Percentiles rank a stretch among this genome's conserved stretches.
Conservation (phyloP, 1,140 invertebrate species). For the Nasonia longicornis region DNA sequence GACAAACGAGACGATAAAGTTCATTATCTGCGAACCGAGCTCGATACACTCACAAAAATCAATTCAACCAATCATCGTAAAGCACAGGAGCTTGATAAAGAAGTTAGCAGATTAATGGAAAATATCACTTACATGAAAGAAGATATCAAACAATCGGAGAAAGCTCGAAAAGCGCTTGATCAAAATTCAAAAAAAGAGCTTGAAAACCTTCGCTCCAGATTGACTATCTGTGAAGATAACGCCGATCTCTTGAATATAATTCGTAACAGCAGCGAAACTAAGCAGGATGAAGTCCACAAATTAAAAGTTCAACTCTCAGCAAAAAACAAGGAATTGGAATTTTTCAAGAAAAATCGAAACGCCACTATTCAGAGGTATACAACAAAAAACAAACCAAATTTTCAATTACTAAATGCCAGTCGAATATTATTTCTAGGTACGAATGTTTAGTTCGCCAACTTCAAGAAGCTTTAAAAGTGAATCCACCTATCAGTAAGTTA, state of each 20-base stretch:
- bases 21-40: slow-evolving; percentile 48
- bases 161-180: slow-evolving; percentile 52
- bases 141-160: slow-evolving; percentile 51
- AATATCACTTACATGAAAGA: slow-evolving; percentile 51
- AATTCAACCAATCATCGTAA: slow-evolving; percentile 52
- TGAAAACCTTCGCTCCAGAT: slow-evolving; percentile 48
- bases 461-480: slow-evolving; percentile 29
- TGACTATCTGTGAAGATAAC: slow-evolving; percentile 54
- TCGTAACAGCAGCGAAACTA: slow-evolving; percentile 48
- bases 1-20: slow-evolving; percentile 54
- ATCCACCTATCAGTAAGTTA: not conserved
- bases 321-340: slow-evolving; percentile 52
- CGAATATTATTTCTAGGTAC: slow-evolving; percentile 43
- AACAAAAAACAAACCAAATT: not conserved
- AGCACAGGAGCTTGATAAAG: slow-evolving; percentile 49
- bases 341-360: slow-evolving; percentile 54
- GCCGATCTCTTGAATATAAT: slow-evolving; percentile 52
- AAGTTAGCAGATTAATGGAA: slow-evolving; percentile 49
- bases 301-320: slow-evolving; percentile 53
- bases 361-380: slow-evolving; percentile 53
- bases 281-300: slow-evolving; percentile 49
- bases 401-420: not conserved
- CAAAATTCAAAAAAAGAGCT: slow-evolving; percentile 51
- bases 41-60: slow-evolving; percentile 43
- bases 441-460: slow-evolving; percentile 33